phyloP scores from a whole-genome alignment of 2,797 vertebrate genomes.

The Enteromius radiatus region DNA sequence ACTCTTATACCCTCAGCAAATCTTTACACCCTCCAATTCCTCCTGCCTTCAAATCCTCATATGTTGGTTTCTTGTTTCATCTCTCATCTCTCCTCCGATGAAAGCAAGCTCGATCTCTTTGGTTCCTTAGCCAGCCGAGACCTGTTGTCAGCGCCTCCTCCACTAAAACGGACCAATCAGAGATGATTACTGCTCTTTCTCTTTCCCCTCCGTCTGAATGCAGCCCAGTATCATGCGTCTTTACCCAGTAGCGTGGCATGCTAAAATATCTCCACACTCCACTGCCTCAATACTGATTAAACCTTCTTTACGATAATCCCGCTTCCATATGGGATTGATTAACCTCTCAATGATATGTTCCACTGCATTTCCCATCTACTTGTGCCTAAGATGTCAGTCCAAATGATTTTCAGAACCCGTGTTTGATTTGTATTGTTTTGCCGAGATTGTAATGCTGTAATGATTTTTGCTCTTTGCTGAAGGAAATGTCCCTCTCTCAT shows the following conservation, averaged over 20 bases:
- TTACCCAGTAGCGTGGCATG: slow-evolving; percentile 59
- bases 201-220: slow-evolving; percentile 53
- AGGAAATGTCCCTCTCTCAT: slow-evolving; percentile 45
- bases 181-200: slow-evolving; percentile 58
- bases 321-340: slow-evolving; percentile 49
- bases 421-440: slow-evolving; percentile 38
- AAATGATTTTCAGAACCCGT: slow-evolving; percentile 47
- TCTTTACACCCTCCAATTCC: slow-evolving; percentile 18
- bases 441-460: background rate
- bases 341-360: slow-evolving; percentile 41
- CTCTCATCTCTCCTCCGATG: slow-evolving; percentile 61
- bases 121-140: slow-evolving; percentile 65
- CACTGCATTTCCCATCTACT: slow-evolving; percentile 55
- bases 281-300: slow-evolving; percentile 48
- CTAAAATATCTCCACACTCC: slow-evolving; percentile 61
- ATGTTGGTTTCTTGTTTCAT: slow-evolving; percentile 20
- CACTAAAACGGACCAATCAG: slow-evolving; percentile 57
- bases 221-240: slow-evolving; percentile 51
- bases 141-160: slow-evolving; percentile 63
- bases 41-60: slow-evolving; percentile 11
- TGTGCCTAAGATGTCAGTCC: slow-evolving; percentile 48
- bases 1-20: background rate
- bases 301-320: slow-evolving; percentile 46
- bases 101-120: slow-evolving; percentile 63
- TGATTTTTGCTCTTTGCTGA: slow-evolving; percentile 6